phyloP scores from a whole-genome alignment of 2,888 invertebrate species.

The Drosophila kuntzei region DNA sequence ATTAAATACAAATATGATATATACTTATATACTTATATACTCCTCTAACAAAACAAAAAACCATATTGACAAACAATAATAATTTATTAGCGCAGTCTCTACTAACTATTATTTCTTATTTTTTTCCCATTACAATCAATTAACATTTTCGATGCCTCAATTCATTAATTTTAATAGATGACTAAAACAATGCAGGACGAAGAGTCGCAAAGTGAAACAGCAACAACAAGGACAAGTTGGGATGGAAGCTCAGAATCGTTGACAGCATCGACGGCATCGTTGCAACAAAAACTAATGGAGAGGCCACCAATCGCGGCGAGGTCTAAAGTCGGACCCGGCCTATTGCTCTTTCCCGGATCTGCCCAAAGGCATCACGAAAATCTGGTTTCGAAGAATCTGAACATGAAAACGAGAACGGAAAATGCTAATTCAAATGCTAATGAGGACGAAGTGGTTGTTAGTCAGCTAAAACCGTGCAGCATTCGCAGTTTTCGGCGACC shows the following conservation, averaged over 20 bases:
- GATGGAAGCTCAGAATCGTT: constrained; percentile 31
- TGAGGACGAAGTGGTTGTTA: constrained; percentile 43
- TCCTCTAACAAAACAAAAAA: too few relatives aligned
- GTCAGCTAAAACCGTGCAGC: constrained; percentile 50
- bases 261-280: constrained; percentile 63
- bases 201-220: background rate
- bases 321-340: constrained; percentile 51
- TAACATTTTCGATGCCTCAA: background rate
- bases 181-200: constrained; percentile 22
- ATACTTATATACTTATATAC: too few relatives aligned
- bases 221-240: constrained; percentile 20
- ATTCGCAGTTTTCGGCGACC: constrained; percentile 72
- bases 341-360: constrained; percentile 65
- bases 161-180: background rate
- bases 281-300: constrained; percentile 31
- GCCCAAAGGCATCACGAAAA: constrained; percentile 51
- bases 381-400: constrained; percentile 9
- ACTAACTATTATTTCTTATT: too few relatives aligned
- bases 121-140: background rate
- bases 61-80: too few relatives aligned
- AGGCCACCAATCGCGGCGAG: constrained; percentile 5
- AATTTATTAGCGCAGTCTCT: too few relatives aligned
- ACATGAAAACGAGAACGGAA: constrained; percentile 7
- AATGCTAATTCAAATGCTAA: constrained; percentile 29
- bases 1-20: too few relatives aligned